These are phyloP conservation scores for Pristionchus exspectatus DNA, from an alignment of 2,888 invertebrate species.

Conservation along the genomic window DNA sequence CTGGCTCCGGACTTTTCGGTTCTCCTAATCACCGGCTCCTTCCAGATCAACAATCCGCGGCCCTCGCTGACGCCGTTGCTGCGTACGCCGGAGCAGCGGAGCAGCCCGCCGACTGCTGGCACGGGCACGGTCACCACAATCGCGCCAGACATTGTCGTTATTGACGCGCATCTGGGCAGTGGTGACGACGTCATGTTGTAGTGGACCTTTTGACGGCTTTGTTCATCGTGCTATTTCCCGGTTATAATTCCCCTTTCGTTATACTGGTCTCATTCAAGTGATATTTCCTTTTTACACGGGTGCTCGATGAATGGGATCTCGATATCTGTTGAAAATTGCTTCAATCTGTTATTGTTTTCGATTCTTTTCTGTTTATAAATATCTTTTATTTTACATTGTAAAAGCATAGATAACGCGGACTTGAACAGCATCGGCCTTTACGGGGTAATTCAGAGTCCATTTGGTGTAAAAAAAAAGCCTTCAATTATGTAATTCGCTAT, in stretches of 20 bases:
- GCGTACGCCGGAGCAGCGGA: neutral
- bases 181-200: slow-evolving; percentile 22
- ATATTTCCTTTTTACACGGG: neutral
- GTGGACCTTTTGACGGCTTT: neutral
- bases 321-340: neutral
- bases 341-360: neutral
- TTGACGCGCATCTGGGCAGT: neutral
- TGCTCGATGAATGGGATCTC: neutral
- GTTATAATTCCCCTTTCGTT: neutral
- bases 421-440: too few relatives aligned
- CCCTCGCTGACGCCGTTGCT: neutral
- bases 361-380: too few relatives aligned
- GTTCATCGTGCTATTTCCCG: neutral
- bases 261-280: neutral
- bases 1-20: neutral
- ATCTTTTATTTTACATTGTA: too few relatives aligned
- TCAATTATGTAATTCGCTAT: too few relatives aligned
- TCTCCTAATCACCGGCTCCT: neutral
- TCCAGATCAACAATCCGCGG: neutral
- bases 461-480: too few relatives aligned
- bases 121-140: neutral
- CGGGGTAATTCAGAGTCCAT: too few relatives aligned
- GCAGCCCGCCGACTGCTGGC: neutral
- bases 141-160: neutral
- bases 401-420: too few relatives aligned